A percentile compares a stretch with the other conserved stretches of the same genome.
Conservation (phyloP, 2,888 invertebrate genomes). For the Caenorhabditis macrosperma region DNA sequence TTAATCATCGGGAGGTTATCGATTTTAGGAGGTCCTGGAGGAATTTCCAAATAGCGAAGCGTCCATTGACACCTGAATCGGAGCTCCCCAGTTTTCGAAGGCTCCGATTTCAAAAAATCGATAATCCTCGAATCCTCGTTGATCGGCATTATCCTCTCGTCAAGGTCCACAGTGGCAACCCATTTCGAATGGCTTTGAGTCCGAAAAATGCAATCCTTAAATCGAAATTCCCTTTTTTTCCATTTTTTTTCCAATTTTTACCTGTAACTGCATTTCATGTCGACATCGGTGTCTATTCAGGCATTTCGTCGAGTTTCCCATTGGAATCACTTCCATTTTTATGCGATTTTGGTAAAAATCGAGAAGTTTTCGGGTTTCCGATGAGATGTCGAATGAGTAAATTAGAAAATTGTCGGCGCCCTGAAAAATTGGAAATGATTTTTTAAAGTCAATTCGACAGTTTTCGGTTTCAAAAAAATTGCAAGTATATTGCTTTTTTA, state of each 20-base stretch:
- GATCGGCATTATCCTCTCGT: constrained; percentile 59
- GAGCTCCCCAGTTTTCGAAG: constrained; percentile 41
- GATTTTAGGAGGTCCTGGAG: constrained; percentile 19
- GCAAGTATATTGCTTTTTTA: background rate
- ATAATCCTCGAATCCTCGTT: constrained; percentile 17
- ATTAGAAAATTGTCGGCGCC: constrained; percentile 60
- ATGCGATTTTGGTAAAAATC: constrained; percentile 25
- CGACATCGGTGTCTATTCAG: constrained; percentile 64
- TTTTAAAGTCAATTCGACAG: too few relatives aligned
- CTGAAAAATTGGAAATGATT: too few relatives aligned
- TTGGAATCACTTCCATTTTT: constrained; percentile 30
- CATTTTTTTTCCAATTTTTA: too few relatives aligned
- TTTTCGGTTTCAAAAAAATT: background rate
- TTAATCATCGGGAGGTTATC: constrained; percentile 49
- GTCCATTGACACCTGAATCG: constrained; percentile 67
- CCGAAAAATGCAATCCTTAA: constrained; percentile 62
- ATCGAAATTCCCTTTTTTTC: background rate
- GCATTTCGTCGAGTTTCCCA: constrained; percentile 59
- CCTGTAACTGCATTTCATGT: constrained; percentile 68
- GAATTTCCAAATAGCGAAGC: constrained; percentile 58
- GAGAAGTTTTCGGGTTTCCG: constrained; percentile 39
- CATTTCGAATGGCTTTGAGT: constrained; percentile 23
- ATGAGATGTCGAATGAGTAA: constrained; percentile 32
- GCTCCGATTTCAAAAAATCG: constrained; percentile 30
- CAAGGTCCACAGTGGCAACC: constrained; percentile 63